Base-by-base conservation (phyloP, 2,113 vertebrate species). In the Pluvianellus socialis region DNA sequence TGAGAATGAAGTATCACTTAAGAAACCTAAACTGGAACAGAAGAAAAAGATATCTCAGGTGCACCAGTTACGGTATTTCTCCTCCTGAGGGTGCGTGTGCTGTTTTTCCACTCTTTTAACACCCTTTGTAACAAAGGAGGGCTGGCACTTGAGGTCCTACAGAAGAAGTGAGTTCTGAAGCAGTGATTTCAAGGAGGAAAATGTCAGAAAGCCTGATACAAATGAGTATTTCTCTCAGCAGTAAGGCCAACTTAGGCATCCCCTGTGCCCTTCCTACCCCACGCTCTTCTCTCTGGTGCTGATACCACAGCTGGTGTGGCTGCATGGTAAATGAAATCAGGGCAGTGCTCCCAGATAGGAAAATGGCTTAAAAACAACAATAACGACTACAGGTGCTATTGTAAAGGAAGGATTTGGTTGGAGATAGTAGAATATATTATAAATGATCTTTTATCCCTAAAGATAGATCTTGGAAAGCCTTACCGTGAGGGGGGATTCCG, bases 1-100 rank as follows among this genome's bases (percentile, higher is more conserved):
- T 22, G 13, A 91, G 33, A 66, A 8, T 27, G 9, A 88, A 63
- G 24, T 24, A 32, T 56, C 26, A 35, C 49, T 22, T 22, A 59
- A 59, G 24, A 87, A 15, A 91, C 63, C 47, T 62, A 32, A 90
- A 56, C 6, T 23, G 12, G 55, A 38, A 30, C 22, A 81, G 59
- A 67, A 66, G 9, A 71, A 50, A 52, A 72, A 50, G 42, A 14
- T 23, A 9, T 10, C 10, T 21, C 32, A 67, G 49, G 68, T 49
- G 49, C 14, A 26, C 33, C 15, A 56, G 30, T 45, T 71, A 23
- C 56, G 56, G 9, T 17, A 22, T 49, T 63, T 91, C 44, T 73
- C 1, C 2, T 26, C 63, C 58, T 28, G 22, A 65, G 22, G 27
- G 14, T 12, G 7, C 20, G 24, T 12, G 0, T 30, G 32, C 42